Evolutionary conservation across 2,113 vertebrate genomes (phyloP).

Genomic region (Prinia subflava): DNA sequence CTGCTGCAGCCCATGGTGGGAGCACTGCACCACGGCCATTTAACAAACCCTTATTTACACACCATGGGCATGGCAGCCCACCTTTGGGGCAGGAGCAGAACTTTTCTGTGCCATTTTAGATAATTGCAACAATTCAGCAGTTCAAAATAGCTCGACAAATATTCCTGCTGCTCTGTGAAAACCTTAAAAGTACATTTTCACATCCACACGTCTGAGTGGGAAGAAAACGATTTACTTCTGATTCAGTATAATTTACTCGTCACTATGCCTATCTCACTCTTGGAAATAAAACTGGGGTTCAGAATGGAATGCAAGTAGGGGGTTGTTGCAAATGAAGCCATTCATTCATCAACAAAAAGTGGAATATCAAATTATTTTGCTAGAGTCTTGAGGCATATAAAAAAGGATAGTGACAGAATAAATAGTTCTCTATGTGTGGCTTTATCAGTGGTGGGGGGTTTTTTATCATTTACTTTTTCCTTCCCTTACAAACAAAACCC

Average conservation of each 20-base stretch:
- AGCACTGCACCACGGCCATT: rapidly evolving
- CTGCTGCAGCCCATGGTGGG: neutral
- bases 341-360: neutral
- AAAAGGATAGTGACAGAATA: neutral
- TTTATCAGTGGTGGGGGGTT: rapidly evolving
- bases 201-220: neutral
- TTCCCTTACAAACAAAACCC: neutral
- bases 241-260: neutral
- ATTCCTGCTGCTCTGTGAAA: neutral
- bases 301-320: neutral
- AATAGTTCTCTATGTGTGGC: neutral
- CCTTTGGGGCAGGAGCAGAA: neutral
- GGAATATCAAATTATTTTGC: neutral
- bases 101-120: neutral
- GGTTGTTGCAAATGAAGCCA: constrained; percentile 26
- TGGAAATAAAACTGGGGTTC: neutral
- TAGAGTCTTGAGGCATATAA: neutral
- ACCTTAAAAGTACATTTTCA: constrained; percentile 7
- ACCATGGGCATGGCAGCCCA: rapidly evolving
- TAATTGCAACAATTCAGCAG: neutral
- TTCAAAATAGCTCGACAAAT: neutral
- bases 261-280: neutral
- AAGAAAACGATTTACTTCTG: neutral
- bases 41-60: neutral
- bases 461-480: neutral